These are phyloP conservation scores for Hylia prasina DNA, from an alignment of 2,113 vertebrate species.

Conservation along the genomic window DNA sequence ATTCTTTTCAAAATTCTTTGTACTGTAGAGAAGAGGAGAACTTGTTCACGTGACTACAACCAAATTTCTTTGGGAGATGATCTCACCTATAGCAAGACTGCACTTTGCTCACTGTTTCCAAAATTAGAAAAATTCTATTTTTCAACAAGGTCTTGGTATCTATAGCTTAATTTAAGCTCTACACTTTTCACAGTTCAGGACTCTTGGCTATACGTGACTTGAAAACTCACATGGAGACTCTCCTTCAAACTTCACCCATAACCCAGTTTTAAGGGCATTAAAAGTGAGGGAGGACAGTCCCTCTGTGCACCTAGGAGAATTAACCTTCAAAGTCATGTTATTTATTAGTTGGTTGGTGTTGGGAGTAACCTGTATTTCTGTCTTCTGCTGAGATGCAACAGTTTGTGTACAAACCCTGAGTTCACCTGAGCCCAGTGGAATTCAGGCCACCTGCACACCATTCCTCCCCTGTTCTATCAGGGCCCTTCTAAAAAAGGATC, in stretches of 20 bases:
- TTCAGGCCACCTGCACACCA: not conserved
- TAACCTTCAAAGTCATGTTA: not conserved
- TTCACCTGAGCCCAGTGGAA: not conserved
- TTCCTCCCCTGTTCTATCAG: not conserved
- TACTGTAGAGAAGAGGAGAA: not conserved
- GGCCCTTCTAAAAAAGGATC: not conserved
- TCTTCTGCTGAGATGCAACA: not conserved
- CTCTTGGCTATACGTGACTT: accelerated
- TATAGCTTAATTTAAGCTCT: not conserved
- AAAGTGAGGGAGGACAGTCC: not conserved
- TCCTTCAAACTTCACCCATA: not conserved
- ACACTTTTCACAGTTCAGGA: not conserved
- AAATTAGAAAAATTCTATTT: not conserved
- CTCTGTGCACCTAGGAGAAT: not conserved
- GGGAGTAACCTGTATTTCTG: not conserved
- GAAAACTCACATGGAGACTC: not conserved
- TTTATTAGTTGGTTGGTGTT: not conserved
- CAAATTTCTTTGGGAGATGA: not conserved
- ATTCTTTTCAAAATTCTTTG: not conserved
- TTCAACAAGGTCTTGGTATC: not conserved
- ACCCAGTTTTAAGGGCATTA: not conserved
- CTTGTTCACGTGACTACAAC: not conserved
- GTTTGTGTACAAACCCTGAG: not conserved
- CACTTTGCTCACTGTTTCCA: not conserved
- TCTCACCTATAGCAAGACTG: not conserved